These are phyloP conservation scores for Naso thynnoides DNA, from an alignment of 2,797 vertebrate species.

Conservation along the genomic window DNA sequence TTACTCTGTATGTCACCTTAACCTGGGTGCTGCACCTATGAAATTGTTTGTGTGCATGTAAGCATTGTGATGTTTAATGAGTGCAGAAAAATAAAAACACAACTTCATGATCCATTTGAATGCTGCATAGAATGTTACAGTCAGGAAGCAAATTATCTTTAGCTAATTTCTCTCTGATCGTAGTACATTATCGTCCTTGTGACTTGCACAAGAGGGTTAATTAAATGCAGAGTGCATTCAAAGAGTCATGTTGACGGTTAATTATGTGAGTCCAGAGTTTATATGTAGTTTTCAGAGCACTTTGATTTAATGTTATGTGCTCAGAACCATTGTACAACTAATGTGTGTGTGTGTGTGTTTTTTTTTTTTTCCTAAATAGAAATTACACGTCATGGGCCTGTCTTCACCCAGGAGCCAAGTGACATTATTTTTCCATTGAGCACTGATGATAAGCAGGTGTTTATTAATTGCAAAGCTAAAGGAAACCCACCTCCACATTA, in stretches of 20 bases:
- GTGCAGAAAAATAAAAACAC: constrained; percentile 21
- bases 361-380: constrained; percentile 78
- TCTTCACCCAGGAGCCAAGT: constrained; percentile 93
- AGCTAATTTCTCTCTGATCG: constrained; percentile 68
- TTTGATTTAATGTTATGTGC: constrained; percentile 53
- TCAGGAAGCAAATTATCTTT: constrained; percentile 63
- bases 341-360: constrained; percentile 45
- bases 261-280: constrained; percentile 61
- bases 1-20: not conserved
- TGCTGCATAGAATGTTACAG: constrained; percentile 9
- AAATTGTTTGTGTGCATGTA: not conserved
- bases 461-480: constrained; percentile 92
- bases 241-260: constrained; percentile 69
- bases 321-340: constrained; percentile 23
- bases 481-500: constrained; percentile 91
- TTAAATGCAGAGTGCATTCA: constrained; percentile 57
- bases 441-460: constrained; percentile 91
- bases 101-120: constrained; percentile 14
- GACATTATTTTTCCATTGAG: constrained; percentile 90
- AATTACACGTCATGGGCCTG: constrained; percentile 87
- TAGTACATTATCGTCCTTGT: constrained; percentile 43
- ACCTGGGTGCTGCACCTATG: not conserved
- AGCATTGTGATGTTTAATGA: not conserved
- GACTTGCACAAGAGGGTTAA: constrained; percentile 57
- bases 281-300: constrained; percentile 45